Conservation (phyloP, 35 echinoderm and acorn worm species). For the Heliocidaris tuberculata region DNA sequence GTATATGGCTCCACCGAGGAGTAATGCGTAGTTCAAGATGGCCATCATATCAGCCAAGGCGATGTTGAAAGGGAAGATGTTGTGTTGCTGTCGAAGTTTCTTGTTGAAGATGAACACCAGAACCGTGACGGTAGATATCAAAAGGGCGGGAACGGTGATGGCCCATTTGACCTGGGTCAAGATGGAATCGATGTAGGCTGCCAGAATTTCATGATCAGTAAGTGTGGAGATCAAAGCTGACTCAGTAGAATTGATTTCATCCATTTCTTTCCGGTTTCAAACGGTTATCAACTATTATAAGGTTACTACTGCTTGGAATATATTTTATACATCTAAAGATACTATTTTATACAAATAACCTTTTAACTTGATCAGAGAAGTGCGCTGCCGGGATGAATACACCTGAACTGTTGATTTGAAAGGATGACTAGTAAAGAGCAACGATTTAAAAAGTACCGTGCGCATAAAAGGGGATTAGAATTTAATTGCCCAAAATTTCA, state of each 20-base stretch:
- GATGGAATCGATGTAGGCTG: background rate
- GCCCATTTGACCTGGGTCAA: background rate
- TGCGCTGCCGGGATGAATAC: background rate
- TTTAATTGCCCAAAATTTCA: background rate
- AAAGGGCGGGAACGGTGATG: background rate
- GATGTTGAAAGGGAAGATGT: background rate
- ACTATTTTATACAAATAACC: background rate
- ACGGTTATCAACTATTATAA: background rate
- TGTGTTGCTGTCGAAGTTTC: background rate
- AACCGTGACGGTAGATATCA: background rate
- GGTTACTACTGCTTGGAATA: background rate
- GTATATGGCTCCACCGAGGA: background rate
- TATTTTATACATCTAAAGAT: background rate
- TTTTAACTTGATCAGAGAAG: background rate
- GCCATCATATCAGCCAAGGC: background rate
- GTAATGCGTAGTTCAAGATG: background rate
- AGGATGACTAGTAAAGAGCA: background rate
- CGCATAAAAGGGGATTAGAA: background rate
- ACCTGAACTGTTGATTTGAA: background rate
- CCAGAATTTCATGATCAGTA: background rate
- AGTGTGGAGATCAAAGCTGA: background rate
- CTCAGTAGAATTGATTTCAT: background rate
- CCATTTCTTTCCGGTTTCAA: background rate
- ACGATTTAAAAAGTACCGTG: background rate
- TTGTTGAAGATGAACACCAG: background rate